These are phyloP conservation scores for Himalopsyche japonica DNA, from an alignment of 2,888 invertebrate species.

Conservation along the genomic window DNA sequence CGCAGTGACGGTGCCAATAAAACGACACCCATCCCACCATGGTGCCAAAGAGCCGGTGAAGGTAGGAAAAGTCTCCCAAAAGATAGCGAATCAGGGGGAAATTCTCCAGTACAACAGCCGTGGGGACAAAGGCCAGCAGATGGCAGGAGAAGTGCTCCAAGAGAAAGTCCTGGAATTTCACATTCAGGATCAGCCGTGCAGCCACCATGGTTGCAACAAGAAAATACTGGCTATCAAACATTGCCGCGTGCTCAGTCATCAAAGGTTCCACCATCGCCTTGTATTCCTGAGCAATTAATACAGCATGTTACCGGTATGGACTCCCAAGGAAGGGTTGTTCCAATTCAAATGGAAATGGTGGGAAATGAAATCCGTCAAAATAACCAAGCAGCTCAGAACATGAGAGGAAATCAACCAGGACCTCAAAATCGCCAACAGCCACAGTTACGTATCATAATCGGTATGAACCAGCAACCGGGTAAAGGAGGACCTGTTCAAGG, in stretches of 20 bases:
- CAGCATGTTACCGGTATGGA: conserved; percentile 11
- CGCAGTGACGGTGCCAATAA: conserved; percentile 45
- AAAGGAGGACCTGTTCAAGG: conserved; percentile 18
- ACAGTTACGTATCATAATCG: conserved; percentile 56
- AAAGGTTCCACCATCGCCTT: conserved; percentile 8
- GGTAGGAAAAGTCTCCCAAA: conserved; percentile 50
- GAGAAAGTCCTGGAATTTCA: conserved; percentile 47
- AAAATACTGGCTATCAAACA: conserved; percentile 56
- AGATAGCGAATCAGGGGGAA: conserved; percentile 52
- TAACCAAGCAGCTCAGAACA: conserved; percentile 46
- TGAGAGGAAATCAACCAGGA: conserved; percentile 22
- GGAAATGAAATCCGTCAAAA: conserved; percentile 50
- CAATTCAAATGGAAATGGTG: conserved; percentile 67
- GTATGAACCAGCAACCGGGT: conserved; percentile 46
- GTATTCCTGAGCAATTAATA: conserved; percentile 15
- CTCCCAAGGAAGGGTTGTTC: conserved; percentile 58
- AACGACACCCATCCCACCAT: conserved; percentile 44
- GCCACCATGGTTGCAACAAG: conserved; percentile 54
- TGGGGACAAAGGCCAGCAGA: conserved; percentile 56
- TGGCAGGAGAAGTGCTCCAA: conserved; percentile 49
- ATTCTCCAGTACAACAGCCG: conserved; percentile 57
- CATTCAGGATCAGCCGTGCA: conserved; percentile 45
- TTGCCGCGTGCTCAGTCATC: conserved; percentile 50
- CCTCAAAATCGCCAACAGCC: conserved; percentile 39
- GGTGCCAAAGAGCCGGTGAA: conserved; percentile 55